A percentile compares a stretch with the other conserved stretches of the same genome.
Evolutionary conservation across 2,888 invertebrate species (phyloP).

Genomic region (Limnephilus auricula): DNA sequence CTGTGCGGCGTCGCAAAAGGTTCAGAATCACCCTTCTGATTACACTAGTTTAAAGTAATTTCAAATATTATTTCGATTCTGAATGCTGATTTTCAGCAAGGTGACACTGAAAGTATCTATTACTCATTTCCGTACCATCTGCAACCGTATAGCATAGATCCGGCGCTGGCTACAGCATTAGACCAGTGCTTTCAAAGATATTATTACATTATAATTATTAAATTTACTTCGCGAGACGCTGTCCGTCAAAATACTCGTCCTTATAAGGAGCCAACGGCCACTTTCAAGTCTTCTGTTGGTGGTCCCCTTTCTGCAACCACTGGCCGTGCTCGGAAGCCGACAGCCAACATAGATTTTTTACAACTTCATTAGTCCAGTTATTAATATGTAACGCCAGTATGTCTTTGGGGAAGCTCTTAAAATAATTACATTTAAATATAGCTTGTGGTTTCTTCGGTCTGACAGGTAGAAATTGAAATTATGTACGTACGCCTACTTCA

Average conservation of each 20-base stretch:
- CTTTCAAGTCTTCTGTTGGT: not conserved
- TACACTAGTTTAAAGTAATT: too few relatives aligned
- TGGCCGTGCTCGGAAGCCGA: conserved; percentile 6
- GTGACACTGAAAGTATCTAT: too few relatives aligned
- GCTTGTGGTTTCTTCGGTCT: not conserved
- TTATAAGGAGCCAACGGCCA: conserved; percentile 40
- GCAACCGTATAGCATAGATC: not conserved
- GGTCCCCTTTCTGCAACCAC: not conserved
- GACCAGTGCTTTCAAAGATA: conserved; percentile 6
- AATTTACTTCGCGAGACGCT: conserved; percentile 23
- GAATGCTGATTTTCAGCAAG: too few relatives aligned
- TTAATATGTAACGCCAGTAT: not conserved
- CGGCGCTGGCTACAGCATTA: not conserved
- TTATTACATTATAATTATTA: conserved; percentile 5
- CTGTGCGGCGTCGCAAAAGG: too few relatives aligned
- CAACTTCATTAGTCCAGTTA: conserved; percentile 45
- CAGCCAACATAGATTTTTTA: conserved; percentile 42
- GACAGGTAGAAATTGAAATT: not conserved
- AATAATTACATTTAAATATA: conserved; percentile 23
- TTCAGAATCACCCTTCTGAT: too few relatives aligned
- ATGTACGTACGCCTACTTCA: not conserved
- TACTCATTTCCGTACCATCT: not conserved
- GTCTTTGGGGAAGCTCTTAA: conserved; percentile 14
- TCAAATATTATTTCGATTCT: too few relatives aligned
- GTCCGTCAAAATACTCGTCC: conserved; percentile 33